Evolutionary conservation across 1,140 invertebrate species (phyloP).

Genomic region (Dinothrombium tinctorium): DNA sequence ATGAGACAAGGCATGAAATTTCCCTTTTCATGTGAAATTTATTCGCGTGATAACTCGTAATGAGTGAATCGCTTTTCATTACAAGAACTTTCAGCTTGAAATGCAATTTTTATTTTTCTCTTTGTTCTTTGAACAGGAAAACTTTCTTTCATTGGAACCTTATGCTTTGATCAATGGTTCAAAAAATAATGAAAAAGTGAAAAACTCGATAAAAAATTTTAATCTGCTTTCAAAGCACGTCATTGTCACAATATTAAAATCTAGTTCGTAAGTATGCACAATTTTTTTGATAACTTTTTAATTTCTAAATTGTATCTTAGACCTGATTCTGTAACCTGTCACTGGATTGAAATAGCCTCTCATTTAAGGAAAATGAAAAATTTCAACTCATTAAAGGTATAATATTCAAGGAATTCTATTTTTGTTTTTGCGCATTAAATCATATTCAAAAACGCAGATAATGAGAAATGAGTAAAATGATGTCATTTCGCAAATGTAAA

Average conservation of each 20-base stretch:
- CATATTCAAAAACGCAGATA: too few relatives aligned
- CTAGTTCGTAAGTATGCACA: slow-evolving; percentile 5
- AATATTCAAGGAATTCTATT: too few relatives aligned
- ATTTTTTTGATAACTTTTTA: background rate
- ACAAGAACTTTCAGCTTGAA: background rate
- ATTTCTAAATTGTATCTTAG: background rate
- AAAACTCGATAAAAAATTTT: slow-evolving; percentile 12
- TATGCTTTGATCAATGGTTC: slow-evolving; percentile 8
- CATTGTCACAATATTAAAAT: slow-evolving; percentile 11
- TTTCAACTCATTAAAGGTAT: slow-evolving; percentile 13
- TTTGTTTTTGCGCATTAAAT: too few relatives aligned
- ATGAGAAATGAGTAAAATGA: too few relatives aligned
- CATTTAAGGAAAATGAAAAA: slow-evolving; percentile 12
- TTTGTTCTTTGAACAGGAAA: slow-evolving; percentile 8
- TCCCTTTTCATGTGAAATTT: too few relatives aligned
- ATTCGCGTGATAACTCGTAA: too few relatives aligned
- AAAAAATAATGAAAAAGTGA: slow-evolving; percentile 5
- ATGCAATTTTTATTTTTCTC: background rate
- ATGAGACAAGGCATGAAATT: too few relatives aligned
- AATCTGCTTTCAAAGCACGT: slow-evolving; percentile 12
- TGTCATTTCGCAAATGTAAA: too few relatives aligned
- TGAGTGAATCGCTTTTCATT: background rate
- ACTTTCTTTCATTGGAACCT: slow-evolving; percentile 11
- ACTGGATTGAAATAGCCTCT: slow-evolving; percentile 13
- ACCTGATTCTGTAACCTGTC: slow-evolving; percentile 8